These are phyloP conservation scores for Plagodis pulveraria DNA, from an alignment of 2,888 invertebrate species.

Conservation along the genomic window DNA sequence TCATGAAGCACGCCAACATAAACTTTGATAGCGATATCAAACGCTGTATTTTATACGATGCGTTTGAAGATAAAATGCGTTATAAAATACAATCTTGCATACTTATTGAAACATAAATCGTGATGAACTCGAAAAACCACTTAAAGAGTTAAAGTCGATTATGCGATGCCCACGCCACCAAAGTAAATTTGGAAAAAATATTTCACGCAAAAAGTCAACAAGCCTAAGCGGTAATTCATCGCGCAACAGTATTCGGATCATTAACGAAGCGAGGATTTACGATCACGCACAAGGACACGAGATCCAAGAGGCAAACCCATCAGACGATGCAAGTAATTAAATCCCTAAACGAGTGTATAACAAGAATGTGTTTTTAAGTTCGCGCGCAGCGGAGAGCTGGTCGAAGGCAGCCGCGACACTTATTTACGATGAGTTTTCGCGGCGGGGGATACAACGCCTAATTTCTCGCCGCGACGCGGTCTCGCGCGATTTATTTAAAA, in stretches of 20 bases:
- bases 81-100: conserved; percentile 66
- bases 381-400: conserved; percentile 58
- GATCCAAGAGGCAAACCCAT: conserved; percentile 54
- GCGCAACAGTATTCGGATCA: conserved; percentile 68
- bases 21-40: conserved; percentile 47
- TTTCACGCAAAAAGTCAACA: conserved; percentile 73
- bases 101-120: conserved; percentile 75
- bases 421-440: conserved; percentile 83
- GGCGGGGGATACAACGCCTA: conserved; percentile 80
- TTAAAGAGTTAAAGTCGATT: conserved; percentile 72
- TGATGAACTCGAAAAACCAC: conserved; percentile 75
- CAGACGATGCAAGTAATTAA: conserved; percentile 79
- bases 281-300: conserved; percentile 66
- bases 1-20: conserved; percentile 36
- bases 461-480: conserved; percentile 80
- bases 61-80: conserved; percentile 55
- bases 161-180: conserved; percentile 68
- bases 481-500: conserved; percentile 82
- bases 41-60: conserved; percentile 56
- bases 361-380: conserved; percentile 76
- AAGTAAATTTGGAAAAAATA: conserved; percentile 68
- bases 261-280: conserved; percentile 80
- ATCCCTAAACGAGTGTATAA: conserved; percentile 82
- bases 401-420: conserved; percentile 67
- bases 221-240: conserved; percentile 77